Base-by-base conservation (phyloP, 2,888 invertebrate species). In the Monoplex corrugatus region DNA sequence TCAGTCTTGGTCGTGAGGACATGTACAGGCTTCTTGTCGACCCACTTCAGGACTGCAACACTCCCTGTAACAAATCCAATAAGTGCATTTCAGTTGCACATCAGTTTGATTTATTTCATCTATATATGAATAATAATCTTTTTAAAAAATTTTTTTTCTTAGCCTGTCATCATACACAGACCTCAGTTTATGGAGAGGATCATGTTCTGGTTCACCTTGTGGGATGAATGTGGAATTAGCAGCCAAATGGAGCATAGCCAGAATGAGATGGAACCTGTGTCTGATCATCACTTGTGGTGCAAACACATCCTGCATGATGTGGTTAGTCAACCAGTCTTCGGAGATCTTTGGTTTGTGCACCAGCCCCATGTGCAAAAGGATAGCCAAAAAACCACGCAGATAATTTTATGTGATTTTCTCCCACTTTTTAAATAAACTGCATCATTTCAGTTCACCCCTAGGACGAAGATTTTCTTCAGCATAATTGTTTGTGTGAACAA, bases 351-450 rank as follows among this genome's bases (percentile, higher is more conserved):
- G 50, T 38, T 83, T 83, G 35, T 45, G 45, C 16, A 83, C 50
- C 35, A 83, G 10, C 3, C 35, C 83, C 83, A 83, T 83, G 83
- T 83, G 83, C 50, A 83, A 44, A 44, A 38, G 45, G n/a, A 83
- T 50, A n/a, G 45, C 45, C 0, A 45, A 50, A 45, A 83, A 83
- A 0, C 83, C 45, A 23, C n/a, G 23, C 1, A 83, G 13, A 28
- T 83, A n/a, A 1, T 80, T 80, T 28, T 23, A 5, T 0, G 78
- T 80, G 40, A 80, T 43, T 80, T 80, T 19, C 43, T 40, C 40
- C 78, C 78, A 80, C 28, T 28, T 40, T 28, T 28, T 80, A 43
- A 80, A 43, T 23, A 80, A 23, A n/a, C n/a, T 80, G 3, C 32
- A 23, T 23, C 23, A 2, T 28, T 43, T 28, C 78, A 80, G 28